Evolutionary conservation across 2,888 invertebrate genomes (phyloP).

Genomic region (Catocala fraxini): DNA sequence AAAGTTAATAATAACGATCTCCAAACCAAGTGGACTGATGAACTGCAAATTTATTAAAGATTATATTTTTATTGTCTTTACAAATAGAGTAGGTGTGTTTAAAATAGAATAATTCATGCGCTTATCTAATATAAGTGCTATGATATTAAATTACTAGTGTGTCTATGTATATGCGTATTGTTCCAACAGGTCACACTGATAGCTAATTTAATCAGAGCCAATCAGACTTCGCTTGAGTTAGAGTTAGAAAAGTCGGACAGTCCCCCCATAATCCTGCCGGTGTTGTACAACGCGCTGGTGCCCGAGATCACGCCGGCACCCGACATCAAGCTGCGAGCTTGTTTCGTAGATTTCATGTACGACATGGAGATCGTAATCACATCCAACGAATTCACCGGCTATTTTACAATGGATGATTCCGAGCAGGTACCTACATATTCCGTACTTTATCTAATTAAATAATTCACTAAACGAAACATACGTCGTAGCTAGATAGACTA

Average conservation of each 20-base stretch:
- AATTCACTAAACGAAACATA: no score
- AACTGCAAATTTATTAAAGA: no score
- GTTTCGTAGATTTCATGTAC: conserved; percentile 88
- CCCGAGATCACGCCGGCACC: conserved; percentile 82
- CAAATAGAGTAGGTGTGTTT: no score
- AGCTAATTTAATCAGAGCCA: conserved; percentile 83
- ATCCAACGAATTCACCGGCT: conserved; percentile 80
- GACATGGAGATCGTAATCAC: conserved; percentile 77
- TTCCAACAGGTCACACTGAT: conserved; percentile 82
- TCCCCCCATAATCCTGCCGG: conserved; percentile 83
- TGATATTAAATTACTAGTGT: neutral
- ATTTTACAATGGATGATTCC: conserved; percentile 52
- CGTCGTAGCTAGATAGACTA: no score
- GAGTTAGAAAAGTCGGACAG: conserved; percentile 88
- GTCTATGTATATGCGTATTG: neutral
- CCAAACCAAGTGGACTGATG: no score
- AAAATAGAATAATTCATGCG: no score
- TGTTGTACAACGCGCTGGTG: conserved; percentile 82
- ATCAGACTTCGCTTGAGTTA: conserved; percentile 80
- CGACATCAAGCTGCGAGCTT: conserved; percentile 85
- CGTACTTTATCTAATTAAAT: no score
- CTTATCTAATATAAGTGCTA: no score
- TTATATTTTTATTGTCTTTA: no score
- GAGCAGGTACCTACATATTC: no score
- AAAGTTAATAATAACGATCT: no score